phyloP scores from a whole-genome alignment of 1,140 invertebrate genomes.

The Drusus annulatus region DNA sequence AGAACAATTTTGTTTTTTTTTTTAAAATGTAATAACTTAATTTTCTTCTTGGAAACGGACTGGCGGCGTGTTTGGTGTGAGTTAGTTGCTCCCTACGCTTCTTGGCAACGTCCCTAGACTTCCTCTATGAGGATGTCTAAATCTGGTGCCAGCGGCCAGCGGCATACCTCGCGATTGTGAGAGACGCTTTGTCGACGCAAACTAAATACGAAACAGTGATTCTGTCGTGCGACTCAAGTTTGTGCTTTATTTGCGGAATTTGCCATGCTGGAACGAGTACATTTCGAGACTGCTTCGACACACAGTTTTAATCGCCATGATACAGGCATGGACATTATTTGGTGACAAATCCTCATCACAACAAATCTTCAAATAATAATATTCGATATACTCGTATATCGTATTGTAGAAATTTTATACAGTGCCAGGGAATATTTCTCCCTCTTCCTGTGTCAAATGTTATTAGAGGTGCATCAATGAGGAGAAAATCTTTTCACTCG shows the following conservation, averaged over 20 bases:
- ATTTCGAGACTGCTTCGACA: background rate
- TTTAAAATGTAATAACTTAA: no score
- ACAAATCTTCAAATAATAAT: no score
- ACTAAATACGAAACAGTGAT: constrained; percentile 13
- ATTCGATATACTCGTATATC: no score
- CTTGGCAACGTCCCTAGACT: constrained; percentile 22
- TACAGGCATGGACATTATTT: background rate
- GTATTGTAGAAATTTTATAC: no score
- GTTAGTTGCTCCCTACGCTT: constrained; percentile 27
- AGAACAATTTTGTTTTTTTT: no score
- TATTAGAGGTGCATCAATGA: no score
- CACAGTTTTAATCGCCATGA: background rate
- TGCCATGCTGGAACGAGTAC: background rate
- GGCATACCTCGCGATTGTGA: constrained; percentile 13
- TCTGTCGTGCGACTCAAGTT: background rate
- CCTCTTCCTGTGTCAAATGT: no score
- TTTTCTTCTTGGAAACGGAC: no score
- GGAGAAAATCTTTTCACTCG: no score
- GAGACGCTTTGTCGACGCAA: constrained; percentile 20
- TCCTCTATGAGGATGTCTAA: constrained; percentile 23
- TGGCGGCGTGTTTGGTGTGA: background rate
- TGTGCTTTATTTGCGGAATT: background rate
- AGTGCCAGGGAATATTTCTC: no score
- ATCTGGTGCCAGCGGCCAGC: constrained; percentile 25
- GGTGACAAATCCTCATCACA: background rate